Conservation (phyloP, 2,113 vertebrate species). For the Thryonomys swinderianus region DNA sequence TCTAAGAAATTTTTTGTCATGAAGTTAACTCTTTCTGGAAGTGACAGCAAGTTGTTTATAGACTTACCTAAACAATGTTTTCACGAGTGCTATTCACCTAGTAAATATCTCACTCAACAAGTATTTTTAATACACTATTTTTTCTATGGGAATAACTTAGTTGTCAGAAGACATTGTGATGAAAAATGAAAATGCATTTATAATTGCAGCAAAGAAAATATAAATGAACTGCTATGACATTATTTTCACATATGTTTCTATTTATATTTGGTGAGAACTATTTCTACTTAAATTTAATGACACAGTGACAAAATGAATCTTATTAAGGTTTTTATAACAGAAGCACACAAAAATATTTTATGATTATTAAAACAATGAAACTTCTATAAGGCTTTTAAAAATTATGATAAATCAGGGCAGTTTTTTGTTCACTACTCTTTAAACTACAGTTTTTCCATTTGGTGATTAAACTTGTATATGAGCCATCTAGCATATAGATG, state of each 20-base stretch:
- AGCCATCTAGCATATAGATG: neutral
- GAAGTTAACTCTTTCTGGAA: conserved; percentile 55
- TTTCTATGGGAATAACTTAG: conserved; percentile 57
- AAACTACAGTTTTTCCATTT: neutral
- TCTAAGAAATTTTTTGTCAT: conserved; percentile 53
- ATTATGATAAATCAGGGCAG: conserved; percentile 5
- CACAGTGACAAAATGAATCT: conserved; percentile 78
- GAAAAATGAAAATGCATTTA: conserved; percentile 70
- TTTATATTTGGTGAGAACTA: conserved; percentile 80
- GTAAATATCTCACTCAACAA: conserved; percentile 13
- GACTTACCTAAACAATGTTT: conserved; percentile 29
- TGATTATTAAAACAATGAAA: conserved; percentile 81
- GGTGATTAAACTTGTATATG: conserved; percentile 22
- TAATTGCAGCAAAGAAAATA: conserved; percentile 67
- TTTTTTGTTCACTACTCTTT: neutral
- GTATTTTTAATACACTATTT: conserved; percentile 59
- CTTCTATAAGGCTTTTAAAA: conserved; percentile 83
- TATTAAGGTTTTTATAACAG: conserved; percentile 73
- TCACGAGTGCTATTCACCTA: neutral
- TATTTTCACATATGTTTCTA: conserved; percentile 71
- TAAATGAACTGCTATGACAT: conserved; percentile 56
- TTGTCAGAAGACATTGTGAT: conserved; percentile 59
- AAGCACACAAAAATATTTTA: conserved; percentile 78
- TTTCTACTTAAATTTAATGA: conserved; percentile 76
- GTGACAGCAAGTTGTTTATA: neutral